A percentile compares a stretch with the other conserved stretches of the same genome.
phyloP scores from a whole-genome alignment of 2,113 vertebrate species.

The Sylvia atricapilla region DNA sequence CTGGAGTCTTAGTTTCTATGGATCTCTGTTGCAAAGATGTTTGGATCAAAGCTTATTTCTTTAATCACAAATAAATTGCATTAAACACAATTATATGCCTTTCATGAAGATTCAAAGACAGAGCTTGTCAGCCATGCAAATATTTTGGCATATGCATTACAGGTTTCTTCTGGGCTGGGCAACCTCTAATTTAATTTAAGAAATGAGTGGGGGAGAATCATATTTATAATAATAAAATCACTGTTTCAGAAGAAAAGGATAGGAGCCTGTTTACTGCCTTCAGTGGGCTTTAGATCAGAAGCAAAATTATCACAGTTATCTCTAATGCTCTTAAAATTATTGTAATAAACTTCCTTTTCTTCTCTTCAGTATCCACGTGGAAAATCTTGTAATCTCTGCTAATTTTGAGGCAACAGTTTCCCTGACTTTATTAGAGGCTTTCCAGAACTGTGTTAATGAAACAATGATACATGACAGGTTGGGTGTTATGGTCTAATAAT shows the following conservation, averaged over 20 bases:
- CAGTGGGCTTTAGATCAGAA: slow-evolving; percentile 55
- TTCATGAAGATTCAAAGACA: slow-evolving; percentile 69
- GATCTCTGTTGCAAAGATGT: slow-evolving; percentile 59
- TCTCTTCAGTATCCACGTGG: slow-evolving; percentile 5
- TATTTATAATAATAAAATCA: slow-evolving; percentile 74
- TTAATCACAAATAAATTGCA: slow-evolving; percentile 75
- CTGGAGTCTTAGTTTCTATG: slow-evolving; percentile 62
- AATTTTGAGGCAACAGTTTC: slow-evolving; percentile 54
- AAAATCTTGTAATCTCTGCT: slow-evolving; percentile 58
- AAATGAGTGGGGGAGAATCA: slow-evolving; percentile 36
- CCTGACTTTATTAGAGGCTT: slow-evolving; percentile 54
- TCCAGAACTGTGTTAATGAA: slow-evolving; percentile 64
- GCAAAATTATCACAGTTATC: slow-evolving; percentile 51
- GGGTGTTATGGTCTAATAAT: slow-evolving; percentile 46
- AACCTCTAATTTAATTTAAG: slow-evolving; percentile 59
- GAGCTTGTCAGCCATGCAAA: slow-evolving; percentile 57
- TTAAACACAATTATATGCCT: slow-evolving; percentile 70
- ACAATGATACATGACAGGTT: slow-evolving; percentile 59
- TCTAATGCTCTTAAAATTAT: slow-evolving; percentile 53
- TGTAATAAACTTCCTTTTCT: slow-evolving; percentile 57
- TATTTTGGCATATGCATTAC: slow-evolving; percentile 61
- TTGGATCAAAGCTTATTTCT: slow-evolving; percentile 71
- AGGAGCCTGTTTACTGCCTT: slow-evolving; percentile 36
- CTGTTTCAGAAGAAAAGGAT: slow-evolving; percentile 46
- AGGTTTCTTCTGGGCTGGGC: slow-evolving; percentile 50